A percentile compares a stretch with the other conserved stretches of the same genome.
These are phyloP conservation scores for Peromyscus maniculatus DNA, from an alignment of 2,113 vertebrate species.

Conservation along the genomic window DNA sequence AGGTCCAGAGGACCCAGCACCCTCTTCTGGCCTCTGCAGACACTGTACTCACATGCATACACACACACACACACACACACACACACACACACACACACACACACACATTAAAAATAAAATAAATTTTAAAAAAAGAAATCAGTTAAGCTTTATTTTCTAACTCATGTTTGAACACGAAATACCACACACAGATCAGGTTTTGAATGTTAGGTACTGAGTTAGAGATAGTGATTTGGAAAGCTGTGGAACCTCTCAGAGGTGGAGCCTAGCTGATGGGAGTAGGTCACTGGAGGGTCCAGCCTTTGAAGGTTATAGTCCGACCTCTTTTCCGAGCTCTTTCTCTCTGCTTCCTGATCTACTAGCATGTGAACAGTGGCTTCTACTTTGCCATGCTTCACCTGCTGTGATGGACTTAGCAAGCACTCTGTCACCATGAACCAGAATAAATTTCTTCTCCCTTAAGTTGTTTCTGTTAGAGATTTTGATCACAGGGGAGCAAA, in stretches of 20 bases:
- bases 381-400: too few species aligned
- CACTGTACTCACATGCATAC: background rate
- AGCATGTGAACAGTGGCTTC: background rate
- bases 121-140: background rate
- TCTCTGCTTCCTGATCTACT: background rate
- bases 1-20: background rate
- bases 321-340: background rate
- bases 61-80: background rate
- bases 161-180: background rate
- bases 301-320: background rate
- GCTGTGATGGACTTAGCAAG: background rate
- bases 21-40: background rate
- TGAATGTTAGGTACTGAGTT: background rate
- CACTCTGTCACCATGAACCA: background rate
- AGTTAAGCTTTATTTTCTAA: constrained; percentile 5
- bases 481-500: background rate
- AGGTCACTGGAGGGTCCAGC: background rate
- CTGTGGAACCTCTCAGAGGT: background rate
- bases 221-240: background rate
- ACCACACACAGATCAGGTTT: background rate
- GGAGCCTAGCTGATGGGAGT: background rate
- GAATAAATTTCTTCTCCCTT: background rate
- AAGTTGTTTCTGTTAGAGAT: background rate
- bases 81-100: background rate
- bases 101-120: background rate